These are phyloP conservation scores for Catagonus wagneri DNA, from an alignment of 2,113 vertebrate genomes.

Conservation along the genomic window DNA sequence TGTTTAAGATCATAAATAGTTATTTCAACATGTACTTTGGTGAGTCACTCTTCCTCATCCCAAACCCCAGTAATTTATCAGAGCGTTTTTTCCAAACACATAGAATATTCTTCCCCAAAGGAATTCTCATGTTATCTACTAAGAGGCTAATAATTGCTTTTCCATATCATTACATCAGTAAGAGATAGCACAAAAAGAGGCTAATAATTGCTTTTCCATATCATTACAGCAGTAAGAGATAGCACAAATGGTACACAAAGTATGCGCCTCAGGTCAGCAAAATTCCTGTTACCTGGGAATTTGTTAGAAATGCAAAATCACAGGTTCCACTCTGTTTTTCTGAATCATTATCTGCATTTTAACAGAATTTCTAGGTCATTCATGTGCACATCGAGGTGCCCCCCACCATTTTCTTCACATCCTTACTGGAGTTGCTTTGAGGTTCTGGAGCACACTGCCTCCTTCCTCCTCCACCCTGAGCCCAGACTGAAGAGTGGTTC, in stretches of 20 bases:
- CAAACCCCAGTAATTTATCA: background rate
- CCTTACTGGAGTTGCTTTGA: background rate
- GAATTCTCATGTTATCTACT: background rate
- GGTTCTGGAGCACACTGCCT: background rate
- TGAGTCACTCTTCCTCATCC: background rate
- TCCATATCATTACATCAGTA: background rate
- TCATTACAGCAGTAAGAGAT: background rate
- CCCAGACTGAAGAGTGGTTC: background rate
- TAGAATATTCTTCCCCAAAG: background rate
- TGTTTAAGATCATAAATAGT: background rate
- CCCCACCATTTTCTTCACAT: background rate
- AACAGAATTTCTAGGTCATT: background rate
- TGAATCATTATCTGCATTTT: background rate
- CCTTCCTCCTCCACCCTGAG: background rate
- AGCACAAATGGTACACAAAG: background rate
- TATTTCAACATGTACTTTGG: background rate
- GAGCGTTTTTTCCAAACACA: background rate
- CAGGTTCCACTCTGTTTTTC: background rate
- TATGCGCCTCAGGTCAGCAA: background rate
- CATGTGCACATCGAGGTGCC: rapidly evolving
- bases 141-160: background rate
- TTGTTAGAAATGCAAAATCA: constrained; percentile 8
- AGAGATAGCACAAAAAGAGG: background rate
- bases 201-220: background rate
- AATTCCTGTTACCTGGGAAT: background rate